Conservation (phyloP, 2,113 vertebrate genomes). For the Tragulus kanchil region DNA sequence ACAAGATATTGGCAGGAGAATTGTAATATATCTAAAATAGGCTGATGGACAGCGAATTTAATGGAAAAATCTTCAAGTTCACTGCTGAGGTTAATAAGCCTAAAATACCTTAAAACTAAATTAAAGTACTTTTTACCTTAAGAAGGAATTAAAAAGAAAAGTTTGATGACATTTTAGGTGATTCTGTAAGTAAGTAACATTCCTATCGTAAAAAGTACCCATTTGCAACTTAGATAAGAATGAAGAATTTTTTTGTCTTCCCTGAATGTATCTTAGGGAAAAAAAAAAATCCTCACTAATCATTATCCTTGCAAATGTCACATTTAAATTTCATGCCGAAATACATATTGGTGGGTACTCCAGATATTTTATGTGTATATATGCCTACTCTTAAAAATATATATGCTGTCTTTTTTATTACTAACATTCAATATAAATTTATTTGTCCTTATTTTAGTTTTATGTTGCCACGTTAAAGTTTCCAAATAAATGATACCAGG, state of each 20-base stretch:
- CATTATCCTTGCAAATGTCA: conserved; percentile 1
- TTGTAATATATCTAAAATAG: neutral
- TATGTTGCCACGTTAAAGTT: neutral
- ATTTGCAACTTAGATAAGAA: conserved; percentile 2
- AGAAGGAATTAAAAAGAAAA: neutral
- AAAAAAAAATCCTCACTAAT: neutral
- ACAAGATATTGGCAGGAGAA: neutral
- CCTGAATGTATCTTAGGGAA: neutral
- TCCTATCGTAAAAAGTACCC: neutral
- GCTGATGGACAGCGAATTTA: conserved; percentile 31
- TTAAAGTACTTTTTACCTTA: conserved; percentile 55
- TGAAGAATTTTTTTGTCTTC: conserved; percentile 51
- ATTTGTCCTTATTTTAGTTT: neutral
- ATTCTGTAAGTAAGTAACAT: neutral
- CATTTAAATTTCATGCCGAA: conserved; percentile 22
- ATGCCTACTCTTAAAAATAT: neutral
- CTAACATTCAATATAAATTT: neutral
- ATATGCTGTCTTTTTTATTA: neutral
- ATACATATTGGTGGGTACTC: neutral
- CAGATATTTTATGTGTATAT: neutral
- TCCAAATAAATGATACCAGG: neutral
- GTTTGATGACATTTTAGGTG: conserved; percentile 53
- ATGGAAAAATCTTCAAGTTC: conserved; percentile 61
- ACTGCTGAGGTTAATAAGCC: conserved; percentile 65
- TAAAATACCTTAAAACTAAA: conserved; percentile 66